These are phyloP conservation scores for Asarcornis scutulata DNA, from an alignment of 2,113 vertebrate genomes.

Conservation along the genomic window DNA sequence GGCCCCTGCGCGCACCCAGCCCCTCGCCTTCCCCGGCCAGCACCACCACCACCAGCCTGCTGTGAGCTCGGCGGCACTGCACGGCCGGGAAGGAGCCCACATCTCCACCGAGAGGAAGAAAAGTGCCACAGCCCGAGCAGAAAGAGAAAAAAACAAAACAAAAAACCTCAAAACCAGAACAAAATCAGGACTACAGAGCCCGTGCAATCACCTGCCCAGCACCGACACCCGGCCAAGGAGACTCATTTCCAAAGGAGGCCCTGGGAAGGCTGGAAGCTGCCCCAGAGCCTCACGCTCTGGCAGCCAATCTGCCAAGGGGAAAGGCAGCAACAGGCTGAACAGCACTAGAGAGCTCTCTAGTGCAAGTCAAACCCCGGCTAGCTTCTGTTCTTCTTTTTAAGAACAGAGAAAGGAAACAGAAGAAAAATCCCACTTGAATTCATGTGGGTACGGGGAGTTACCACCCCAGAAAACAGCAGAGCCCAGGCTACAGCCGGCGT, in stretches of 20 bases:
- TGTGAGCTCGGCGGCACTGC: background rate
- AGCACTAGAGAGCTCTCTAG: background rate
- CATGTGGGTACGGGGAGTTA: background rate
- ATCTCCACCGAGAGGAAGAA: background rate
- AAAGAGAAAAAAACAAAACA: no score
- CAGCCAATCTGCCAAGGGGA: background rate
- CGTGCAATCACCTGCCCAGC: background rate
- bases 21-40: background rate
- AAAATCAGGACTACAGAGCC: background rate
- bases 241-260: background rate
- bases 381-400: background rate
- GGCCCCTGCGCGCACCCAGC: background rate
- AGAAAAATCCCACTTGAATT: background rate
- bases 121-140: background rate
- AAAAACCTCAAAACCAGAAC: background rate
- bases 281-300: background rate
- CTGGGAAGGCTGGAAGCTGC: background rate
- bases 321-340: background rate
- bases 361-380: background rate
- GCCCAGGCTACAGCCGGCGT: background rate
- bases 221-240: background rate
- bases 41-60: no score
- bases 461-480: background rate
- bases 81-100: background rate
- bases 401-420: background rate